Evolutionary conservation across 2,797 vertebrate genomes (phyloP).

Genomic region (Phataginus tricuspis): DNA sequence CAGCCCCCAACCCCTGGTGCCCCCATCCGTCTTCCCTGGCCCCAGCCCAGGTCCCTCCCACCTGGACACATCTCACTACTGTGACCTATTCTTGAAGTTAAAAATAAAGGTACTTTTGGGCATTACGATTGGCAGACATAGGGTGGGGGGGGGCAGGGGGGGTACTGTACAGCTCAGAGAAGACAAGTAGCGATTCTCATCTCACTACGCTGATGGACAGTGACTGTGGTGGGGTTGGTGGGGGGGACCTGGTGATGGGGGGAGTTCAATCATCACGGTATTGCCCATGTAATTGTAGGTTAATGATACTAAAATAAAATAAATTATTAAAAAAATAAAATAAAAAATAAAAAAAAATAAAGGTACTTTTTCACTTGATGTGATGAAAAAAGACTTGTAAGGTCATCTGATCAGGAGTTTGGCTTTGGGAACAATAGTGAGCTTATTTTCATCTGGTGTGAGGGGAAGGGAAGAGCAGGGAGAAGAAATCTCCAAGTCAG

Average conservation of each 20-base stretch:
- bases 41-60: conserved; percentile 59
- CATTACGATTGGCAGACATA: too few relatives aligned
- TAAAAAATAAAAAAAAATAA: too few relatives aligned
- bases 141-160: too few relatives aligned
- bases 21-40: background rate
- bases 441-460: background rate
- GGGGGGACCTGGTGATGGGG: too few relatives aligned
- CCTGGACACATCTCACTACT: background rate
- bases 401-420: background rate
- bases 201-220: too few relatives aligned
- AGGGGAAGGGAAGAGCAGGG: background rate
- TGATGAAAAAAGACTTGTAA: conserved; percentile 3
- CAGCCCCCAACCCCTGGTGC: background rate
- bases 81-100: background rate
- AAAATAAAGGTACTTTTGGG: conserved; percentile 8
- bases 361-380: conserved; percentile 22
- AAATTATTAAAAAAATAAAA: too few relatives aligned
- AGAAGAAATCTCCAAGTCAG: background rate
- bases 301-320: too few relatives aligned
- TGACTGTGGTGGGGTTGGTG: too few relatives aligned
- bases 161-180: too few relatives aligned
- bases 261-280: too few relatives aligned
- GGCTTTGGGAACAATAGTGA: background rate
- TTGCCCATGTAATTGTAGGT: too few relatives aligned
- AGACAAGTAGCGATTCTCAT: too few relatives aligned